Base-by-base conservation (phyloP, 2,797 vertebrate species). In the Glyptemys insculpta region DNA sequence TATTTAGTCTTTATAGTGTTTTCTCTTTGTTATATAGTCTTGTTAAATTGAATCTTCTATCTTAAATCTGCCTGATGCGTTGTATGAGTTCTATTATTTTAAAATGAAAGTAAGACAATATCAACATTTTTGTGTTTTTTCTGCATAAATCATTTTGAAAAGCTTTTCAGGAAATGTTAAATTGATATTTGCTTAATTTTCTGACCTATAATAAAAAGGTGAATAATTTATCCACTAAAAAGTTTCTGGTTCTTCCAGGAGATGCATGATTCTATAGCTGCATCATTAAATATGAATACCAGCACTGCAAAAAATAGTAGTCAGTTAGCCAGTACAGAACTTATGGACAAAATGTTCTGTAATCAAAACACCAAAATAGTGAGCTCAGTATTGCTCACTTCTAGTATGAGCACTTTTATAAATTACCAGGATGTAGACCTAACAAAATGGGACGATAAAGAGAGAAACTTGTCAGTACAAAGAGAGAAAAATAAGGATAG, bases 191-290 rank as follows among this genome's bases (percentile, higher is more conserved):
- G 1, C 57, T 79, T 80, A 27, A 72, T 96, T 92, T 68, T 87
- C 62, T 50, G 68, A 86, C 8, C 93, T 41, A 65, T 95, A 76
- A 6, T 78, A 92, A 8, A n/a, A 12, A 89, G 3, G 6, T 49
- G 21, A 94, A 85, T 47, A 83, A 53, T 65, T 72, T 12, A 2
- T 83, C 80, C 81, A 72, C 49, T 88, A 57, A 92, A 92, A 82
- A 72, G 21, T 50, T 89, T 87, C 6, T 1, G 1, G 18, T 97
- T 97, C 96, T 93, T 94, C 78, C 79, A 95, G 86, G 80, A 97
- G 93, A 65, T 25, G 68, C 19, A 11, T 79, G 80, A 81, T 89
- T 97, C 76, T 15, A 27, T 56, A 68, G 8, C 14, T 87, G n/a
- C 76, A 21, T 9, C 44, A 41, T 78, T 95, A 50, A 96, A 94